Base-by-base conservation (phyloP, 2,888 invertebrate genomes). In the Andrena trimmerana region DNA sequence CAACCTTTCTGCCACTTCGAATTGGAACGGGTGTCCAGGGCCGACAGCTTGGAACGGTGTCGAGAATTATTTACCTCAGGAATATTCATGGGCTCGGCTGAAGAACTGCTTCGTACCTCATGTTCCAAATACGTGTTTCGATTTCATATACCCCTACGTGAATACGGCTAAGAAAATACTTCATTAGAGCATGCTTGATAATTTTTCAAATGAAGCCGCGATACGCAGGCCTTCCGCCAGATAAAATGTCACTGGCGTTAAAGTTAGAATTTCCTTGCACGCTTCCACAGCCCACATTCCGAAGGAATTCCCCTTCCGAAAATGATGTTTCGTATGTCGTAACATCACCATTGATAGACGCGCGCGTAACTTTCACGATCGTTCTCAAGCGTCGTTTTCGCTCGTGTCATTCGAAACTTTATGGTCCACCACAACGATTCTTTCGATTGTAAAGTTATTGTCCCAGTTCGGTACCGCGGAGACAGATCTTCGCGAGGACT, bases 31-130 rank as follows among this genome's bases (percentile, higher is more conserved):
- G 4, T 8, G 16, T 29, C 20, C 31, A 33, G n/a, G 16, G 42
- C 1, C 24, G 57, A 62, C 33, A 36, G 50, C 33, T 50, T 1
- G 63, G 52, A 63, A 33, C 70, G 31, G 7, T n/a, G 29, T 33
- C 50, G 54, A 2, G 65, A 68, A 65, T 79, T 75, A 75, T 71
- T 77, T 62, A 24, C 13, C 13, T 13, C 31, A 20, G 5, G 52
- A 73, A 68, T 74, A 73, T 67, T 63, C 62, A 62, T 66, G 31
- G 33, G 24, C n/a, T 4, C 5, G 4, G 20, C 6, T 7, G 60
- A 33, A 24, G 50, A 36, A 42, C 59, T 24, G 13, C 16, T 50
- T 50, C 27, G 27, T 31, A 16, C 8, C 29, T 57, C 27, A 27
- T n/a, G 3, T 10, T 54, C 2, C 10, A 2, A 33, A 59, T 42